A percentile compares a stretch with the other conserved stretches of the same genome.
phyloP scores from a whole-genome alignment of 2,113 vertebrate genomes.

The Carlito syrichta region DNA sequence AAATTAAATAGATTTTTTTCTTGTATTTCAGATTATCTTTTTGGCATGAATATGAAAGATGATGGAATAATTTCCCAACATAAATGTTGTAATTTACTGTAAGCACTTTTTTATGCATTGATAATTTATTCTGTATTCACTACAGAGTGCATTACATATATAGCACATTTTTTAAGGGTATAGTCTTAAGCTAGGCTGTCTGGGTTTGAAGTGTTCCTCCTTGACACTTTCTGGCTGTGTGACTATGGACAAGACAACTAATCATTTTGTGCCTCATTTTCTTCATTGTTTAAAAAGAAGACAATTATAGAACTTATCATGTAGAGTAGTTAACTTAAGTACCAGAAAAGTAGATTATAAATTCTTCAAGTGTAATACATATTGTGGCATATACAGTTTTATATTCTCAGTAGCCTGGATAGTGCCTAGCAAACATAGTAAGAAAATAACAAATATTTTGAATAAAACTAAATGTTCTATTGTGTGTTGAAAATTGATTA shows the following conservation, averaged over 20 bases:
- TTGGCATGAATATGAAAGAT: not conserved
- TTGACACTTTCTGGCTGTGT: not conserved
- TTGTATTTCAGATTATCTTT: not conserved
- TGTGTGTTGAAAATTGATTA: not conserved
- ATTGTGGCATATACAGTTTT: not conserved
- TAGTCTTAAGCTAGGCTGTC: not conserved
- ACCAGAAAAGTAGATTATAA: not conserved
- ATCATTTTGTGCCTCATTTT: not conserved
- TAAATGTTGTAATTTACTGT: not conserved
- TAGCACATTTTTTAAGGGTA: not conserved
- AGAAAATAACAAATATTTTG: not conserved
- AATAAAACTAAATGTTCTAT: not conserved
- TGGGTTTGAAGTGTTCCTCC: not conserved
- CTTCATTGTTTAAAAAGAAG: not conserved
- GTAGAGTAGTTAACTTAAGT: not conserved
- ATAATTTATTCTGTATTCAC: not conserved
- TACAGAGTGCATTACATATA: not conserved
- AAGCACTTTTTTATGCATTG: not conserved
- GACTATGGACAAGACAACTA: not conserved
- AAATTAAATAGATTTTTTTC: not conserved
- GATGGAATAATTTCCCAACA: not conserved
- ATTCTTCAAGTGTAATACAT: not conserved
- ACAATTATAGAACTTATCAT: not conserved
- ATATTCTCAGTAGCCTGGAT: not conserved
- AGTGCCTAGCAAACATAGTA: not conserved